Evolutionary conservation across 1,140 invertebrate species (phyloP).

Genomic region (Zaprionus inermis): DNA sequence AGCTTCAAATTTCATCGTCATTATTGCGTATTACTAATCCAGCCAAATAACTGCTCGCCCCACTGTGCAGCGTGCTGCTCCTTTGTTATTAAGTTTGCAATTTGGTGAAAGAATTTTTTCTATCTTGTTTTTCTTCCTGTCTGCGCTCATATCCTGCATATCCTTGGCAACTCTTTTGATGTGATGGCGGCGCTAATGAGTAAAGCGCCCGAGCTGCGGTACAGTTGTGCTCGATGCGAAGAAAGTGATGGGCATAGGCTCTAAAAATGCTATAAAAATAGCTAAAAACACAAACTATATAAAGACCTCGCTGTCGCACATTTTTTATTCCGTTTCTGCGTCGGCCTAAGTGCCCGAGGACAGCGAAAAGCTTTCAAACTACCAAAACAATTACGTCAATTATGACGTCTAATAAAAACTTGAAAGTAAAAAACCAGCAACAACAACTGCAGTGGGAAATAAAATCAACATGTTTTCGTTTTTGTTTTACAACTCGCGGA

Average conservation of each 20-base stretch:
- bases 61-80: background rate
- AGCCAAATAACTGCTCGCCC: too few relatives aligned
- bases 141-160: slow-evolving; percentile 33
- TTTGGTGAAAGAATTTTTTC: slow-evolving; percentile 34
- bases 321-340: background rate
- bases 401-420: slow-evolving; percentile 69
- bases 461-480: slow-evolving; percentile 66
- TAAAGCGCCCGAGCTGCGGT: slow-evolving; percentile 16
- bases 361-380: slow-evolving; percentile 77
- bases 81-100: slow-evolving; percentile 69
- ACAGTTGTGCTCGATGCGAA: slow-evolving; percentile 27
- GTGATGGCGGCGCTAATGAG: slow-evolving; percentile 42
- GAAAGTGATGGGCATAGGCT: background rate
- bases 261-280: background rate
- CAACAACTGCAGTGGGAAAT: slow-evolving; percentile 26
- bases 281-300: background rate
- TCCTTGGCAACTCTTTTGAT: slow-evolving; percentile 69
- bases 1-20: too few relatives aligned
- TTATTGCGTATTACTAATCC: too few relatives aligned
- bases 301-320: background rate
- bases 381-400: slow-evolving; percentile 76
- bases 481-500: slow-evolving; percentile 44
- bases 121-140: slow-evolving; percentile 29
- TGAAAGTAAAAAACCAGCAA: slow-evolving; percentile 60
- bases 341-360: slow-evolving; percentile 41